A percentile compares a stretch with the other conserved stretches of the same genome.
phyloP scores from a whole-genome alignment of 2,888 invertebrate species.

The Cheiracanthium punctorium region DNA sequence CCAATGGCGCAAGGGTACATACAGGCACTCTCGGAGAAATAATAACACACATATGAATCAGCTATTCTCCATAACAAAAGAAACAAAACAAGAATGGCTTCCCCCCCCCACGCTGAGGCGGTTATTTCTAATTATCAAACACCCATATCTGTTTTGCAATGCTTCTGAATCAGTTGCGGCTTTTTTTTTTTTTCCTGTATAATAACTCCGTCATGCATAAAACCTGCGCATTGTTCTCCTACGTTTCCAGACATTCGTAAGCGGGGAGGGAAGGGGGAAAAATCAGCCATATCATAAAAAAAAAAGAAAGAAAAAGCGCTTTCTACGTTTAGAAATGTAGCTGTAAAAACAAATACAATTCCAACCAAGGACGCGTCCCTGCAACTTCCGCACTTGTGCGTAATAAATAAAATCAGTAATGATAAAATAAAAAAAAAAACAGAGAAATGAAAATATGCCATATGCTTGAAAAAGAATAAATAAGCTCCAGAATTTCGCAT shows the following conservation, averaged over 20 bases:
- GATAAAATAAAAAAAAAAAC: constrained; percentile 29
- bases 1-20: too few relatives aligned
- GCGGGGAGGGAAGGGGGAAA: neutral
- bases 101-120: too few relatives aligned
- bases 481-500: constrained; percentile 10
- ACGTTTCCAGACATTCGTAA: neutral
- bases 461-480: constrained; percentile 9
- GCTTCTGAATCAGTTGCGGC: too few relatives aligned
- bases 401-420: constrained; percentile 53
- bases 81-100: too few relatives aligned
- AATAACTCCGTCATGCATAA: neutral
- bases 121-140: too few relatives aligned
- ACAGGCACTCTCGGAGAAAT: too few relatives aligned
- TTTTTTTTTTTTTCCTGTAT: too few relatives aligned
- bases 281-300: constrained; percentile 8
- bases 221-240: constrained; percentile 20
- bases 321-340: constrained; percentile 4
- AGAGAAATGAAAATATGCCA: constrained; percentile 16
- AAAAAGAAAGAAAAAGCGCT: too few relatives aligned
- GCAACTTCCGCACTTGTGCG: constrained; percentile 31
- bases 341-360: constrained; percentile 24
- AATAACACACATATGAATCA: too few relatives aligned
- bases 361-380: constrained; percentile 58
- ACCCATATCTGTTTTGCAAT: too few relatives aligned
- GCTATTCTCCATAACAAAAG: too few relatives aligned